Evolutionary conservation across 2,113 vertebrate genomes (phyloP), one percentile per base, ranked within the genome.

Genomic region (Crotalus viridis): DNA sequence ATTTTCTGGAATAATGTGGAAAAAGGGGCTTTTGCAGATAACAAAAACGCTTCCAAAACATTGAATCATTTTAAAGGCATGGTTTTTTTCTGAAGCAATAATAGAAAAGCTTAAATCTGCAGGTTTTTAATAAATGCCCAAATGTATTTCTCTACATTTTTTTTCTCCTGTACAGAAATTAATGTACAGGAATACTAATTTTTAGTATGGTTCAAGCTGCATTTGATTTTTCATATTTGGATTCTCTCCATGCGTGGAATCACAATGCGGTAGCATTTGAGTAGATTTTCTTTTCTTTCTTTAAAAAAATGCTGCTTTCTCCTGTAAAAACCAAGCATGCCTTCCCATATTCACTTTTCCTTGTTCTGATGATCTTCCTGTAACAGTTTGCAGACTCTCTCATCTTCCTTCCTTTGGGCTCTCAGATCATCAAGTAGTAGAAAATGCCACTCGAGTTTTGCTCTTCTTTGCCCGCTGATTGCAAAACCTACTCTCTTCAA

Each of bases 401-500:
- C 33, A 26, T 19, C 48, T 56, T 55, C n/a, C n/a, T 39, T n/a
- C 33, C 54, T 10, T 94, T 94, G 89, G 89, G 52, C 57, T 57
- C 91, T 55, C 0, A n/a, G 93, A 93, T 17, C 2, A 1, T 59
- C 43, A 61, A 88, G 59, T 46, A 54, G 85, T 69, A 81, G 85
- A 88, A 93, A 93, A 94, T 9, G 1, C 90, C 89, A 94, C 92
- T 93, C 91, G 87, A 89, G 12, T 93, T 92, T n/a, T 0, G 13
- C 88, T 54, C 22, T 93, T 59, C 54, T 93, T 52, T 43, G 57
- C 87, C 89, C 48, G 81, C 57, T 94, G 94, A 96, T 95, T 95
- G 92, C 90, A 56, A 89, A 21, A 21, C 5, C 0, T 0, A 39
- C 89, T 86, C 74, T 91, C 56, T 88, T 89, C 22, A 3, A 52